A percentile compares a stretch with the other conserved stretches of the same genome.
These are phyloP conservation scores for Holothuria glaberrima DNA, from an alignment of 35 echinoderm and acorn worm species.

Conservation along the genomic window DNA sequence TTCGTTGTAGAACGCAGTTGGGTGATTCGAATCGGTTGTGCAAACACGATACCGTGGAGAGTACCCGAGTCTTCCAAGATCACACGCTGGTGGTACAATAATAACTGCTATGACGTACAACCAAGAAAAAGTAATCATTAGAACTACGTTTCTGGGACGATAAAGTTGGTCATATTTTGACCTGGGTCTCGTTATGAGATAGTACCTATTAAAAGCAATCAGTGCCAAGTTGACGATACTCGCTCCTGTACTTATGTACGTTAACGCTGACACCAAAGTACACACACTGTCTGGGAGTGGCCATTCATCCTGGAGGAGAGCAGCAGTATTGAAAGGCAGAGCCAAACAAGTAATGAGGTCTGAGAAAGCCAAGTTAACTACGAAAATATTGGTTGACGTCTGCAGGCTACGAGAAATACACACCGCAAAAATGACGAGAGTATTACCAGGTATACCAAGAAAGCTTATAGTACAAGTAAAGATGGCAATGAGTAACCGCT, in stretches of 20 bases:
- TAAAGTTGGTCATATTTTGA: background rate
- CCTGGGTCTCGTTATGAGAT: slow-evolving; percentile 13
- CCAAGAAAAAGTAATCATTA: slow-evolving; percentile 21
- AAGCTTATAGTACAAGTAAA: background rate
- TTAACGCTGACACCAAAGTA: slow-evolving; percentile 34
- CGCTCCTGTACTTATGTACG: slow-evolving; percentile 32
- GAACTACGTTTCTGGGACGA: background rate
- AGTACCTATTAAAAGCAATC: slow-evolving; percentile 66
- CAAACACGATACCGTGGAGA: background rate
- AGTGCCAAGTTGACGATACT: slow-evolving; percentile 56
- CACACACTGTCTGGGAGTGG: slow-evolving; percentile 46
- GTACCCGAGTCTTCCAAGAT: background rate
- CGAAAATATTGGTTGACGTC: background rate
- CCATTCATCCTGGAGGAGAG: background rate
- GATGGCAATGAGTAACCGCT: background rate
- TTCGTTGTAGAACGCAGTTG: too few relatives aligned
- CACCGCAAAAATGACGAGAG: background rate
- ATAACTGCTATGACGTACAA: background rate
- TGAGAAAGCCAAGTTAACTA: slow-evolving; percentile 10
- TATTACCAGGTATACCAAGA: background rate
- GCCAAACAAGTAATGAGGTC: background rate
- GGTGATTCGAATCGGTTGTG: background rate
- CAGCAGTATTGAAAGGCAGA: too few relatives aligned
- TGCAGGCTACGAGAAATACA: background rate
- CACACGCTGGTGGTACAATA: background rate